A percentile compares a stretch with the other conserved stretches of the same genome.
These are phyloP conservation scores for Tenthredo mesomela DNA, from an alignment of 2,888 invertebrate species.

Conservation along the genomic window DNA sequence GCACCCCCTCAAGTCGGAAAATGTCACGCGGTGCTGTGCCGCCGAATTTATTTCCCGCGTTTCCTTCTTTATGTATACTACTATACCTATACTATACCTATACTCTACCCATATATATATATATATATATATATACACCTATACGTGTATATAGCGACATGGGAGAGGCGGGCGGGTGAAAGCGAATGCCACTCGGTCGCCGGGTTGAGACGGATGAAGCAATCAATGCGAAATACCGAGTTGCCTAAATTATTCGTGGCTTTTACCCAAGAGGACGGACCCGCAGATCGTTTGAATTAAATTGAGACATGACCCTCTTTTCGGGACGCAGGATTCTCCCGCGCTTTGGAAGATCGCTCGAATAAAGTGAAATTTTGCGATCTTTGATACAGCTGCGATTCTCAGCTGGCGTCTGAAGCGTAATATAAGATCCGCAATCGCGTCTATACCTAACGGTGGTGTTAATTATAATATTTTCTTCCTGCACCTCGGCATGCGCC, in stretches of 20 bases:
- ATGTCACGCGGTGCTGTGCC: slow-evolving; percentile 41
- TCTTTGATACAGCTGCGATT: slow-evolving; percentile 7
- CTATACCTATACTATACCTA: neutral
- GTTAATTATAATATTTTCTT: slow-evolving; percentile 32
- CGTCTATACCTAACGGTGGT: neutral
- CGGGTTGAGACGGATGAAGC: slow-evolving; percentile 60
- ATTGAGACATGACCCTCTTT: slow-evolving; percentile 59
- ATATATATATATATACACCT: neutral
- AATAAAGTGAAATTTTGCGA: slow-evolving; percentile 32
- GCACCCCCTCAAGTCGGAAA: slow-evolving; percentile 19
- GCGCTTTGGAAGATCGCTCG: neutral
- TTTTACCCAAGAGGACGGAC: slow-evolving; percentile 60
- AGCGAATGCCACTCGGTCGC: slow-evolving; percentile 47
- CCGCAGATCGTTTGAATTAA: slow-evolving; percentile 61
- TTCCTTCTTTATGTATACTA: slow-evolving; percentile 44
- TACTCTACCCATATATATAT: neutral
- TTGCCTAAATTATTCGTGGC: slow-evolving; percentile 64
- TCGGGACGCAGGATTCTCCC: neutral
- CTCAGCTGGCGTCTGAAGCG: neutral
- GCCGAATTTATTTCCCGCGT: slow-evolving; percentile 33
- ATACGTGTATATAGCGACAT: slow-evolving; percentile 18
- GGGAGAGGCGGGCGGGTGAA: slow-evolving; percentile 47
- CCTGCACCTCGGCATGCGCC: neutral
- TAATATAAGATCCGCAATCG: neutral
- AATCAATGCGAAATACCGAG: slow-evolving; percentile 63